Evolutionary conservation across 2,113 vertebrate species (phyloP).

Genomic region (Tyrannus savana): DNA sequence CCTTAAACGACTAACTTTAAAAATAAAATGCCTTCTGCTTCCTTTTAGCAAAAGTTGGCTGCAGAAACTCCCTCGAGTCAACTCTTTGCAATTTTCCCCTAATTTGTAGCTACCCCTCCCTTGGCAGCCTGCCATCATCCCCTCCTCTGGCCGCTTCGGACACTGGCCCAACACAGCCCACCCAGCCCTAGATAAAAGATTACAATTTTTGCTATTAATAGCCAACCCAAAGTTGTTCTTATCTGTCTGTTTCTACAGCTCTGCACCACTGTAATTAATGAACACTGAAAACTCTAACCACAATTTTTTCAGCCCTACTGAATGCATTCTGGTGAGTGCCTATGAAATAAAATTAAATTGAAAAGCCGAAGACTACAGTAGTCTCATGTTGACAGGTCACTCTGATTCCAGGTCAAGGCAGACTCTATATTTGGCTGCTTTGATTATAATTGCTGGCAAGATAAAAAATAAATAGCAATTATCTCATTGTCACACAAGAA

Average conservation of each 20-base stretch:
- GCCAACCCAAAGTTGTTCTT: neutral
- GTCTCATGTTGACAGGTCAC: constrained; percentile 40
- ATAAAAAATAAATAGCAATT: constrained; percentile 64
- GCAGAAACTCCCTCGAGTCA: neutral
- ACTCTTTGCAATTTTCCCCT: neutral
- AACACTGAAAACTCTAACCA: neutral
- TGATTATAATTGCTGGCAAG: constrained; percentile 49
- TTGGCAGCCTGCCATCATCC: neutral
- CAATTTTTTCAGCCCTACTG: constrained; percentile 6
- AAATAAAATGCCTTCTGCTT: neutral
- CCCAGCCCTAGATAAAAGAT: neutral
- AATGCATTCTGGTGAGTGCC: neutral
- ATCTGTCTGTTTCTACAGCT: neutral
- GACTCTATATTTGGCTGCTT: constrained; percentile 24
- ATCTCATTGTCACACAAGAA: constrained; percentile 44
- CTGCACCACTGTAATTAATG: constrained; percentile 11
- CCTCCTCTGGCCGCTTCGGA: accelerated
- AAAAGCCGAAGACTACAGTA: constrained; percentile 37
- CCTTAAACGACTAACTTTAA: neutral
- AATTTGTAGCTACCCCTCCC: neutral
- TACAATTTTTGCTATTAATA: neutral
- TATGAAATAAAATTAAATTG: constrained; percentile 5
- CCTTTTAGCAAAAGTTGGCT: neutral
- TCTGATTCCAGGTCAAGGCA: constrained; percentile 31
- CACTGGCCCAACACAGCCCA: neutral